These are phyloP conservation scores for Dynastes hyllus DNA, from an alignment of 2,888 invertebrate species.

Conservation along the genomic window DNA sequence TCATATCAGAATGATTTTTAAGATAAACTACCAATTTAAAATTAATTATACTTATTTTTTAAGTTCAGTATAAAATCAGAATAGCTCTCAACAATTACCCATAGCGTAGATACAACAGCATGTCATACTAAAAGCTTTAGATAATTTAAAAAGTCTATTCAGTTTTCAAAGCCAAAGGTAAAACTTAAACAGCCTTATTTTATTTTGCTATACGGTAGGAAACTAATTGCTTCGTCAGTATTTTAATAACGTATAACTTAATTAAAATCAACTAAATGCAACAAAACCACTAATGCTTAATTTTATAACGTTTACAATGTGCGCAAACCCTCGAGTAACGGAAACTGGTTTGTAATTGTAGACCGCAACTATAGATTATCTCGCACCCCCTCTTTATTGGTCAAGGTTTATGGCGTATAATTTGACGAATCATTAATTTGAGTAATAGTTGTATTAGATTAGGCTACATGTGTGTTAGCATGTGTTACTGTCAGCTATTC, in stretches of 20 bases:
- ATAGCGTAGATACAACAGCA: too few species aligned
- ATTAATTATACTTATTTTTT: too few species aligned
- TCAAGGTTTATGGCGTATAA: slow-evolving; percentile 28
- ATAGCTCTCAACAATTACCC: too few species aligned
- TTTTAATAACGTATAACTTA: not conserved
- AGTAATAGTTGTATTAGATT: slow-evolving; percentile 45
- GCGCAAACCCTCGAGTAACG: not conserved
- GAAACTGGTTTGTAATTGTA: slow-evolving; percentile 35
- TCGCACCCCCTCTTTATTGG: slow-evolving; percentile 26
- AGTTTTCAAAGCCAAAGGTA: too few species aligned
- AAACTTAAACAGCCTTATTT: too few species aligned
- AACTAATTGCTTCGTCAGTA: not conserved
- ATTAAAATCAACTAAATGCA: slow-evolving; percentile 17
- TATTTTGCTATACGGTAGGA: not conserved
- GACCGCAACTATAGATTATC: slow-evolving; percentile 38
- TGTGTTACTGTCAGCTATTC: slow-evolving; percentile 30
- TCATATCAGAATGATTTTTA: too few species aligned
- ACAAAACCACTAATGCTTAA: slow-evolving; percentile 19
- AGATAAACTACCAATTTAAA: too few species aligned
- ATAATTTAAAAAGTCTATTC: too few species aligned
- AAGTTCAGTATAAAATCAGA: too few species aligned
- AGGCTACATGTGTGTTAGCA: slow-evolving; percentile 25
- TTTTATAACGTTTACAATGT: not conserved
- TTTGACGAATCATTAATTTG: slow-evolving; percentile 46
- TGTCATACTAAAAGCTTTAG: too few species aligned